Base-by-base conservation (phyloP, 2,113 vertebrate genomes). In the Chrysochloris asiatica region DNA sequence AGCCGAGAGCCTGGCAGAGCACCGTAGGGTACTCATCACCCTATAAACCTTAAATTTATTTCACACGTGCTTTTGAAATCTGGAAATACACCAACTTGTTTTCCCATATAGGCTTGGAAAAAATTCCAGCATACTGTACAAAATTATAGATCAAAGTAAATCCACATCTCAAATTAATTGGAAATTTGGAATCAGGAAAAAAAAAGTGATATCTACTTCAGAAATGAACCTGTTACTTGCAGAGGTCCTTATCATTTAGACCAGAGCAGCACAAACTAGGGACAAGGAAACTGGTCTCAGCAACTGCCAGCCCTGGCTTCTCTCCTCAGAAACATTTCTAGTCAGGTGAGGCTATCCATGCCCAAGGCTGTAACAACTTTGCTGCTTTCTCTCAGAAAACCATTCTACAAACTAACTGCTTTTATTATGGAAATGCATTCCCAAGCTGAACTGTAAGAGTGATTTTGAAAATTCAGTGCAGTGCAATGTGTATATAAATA, bases 381-480 rank as follows among this genome's bases (percentile, higher is more conserved):
- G 52, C 33, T 75, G 63, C 45, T 21, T 89, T 92, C 75, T 73
- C 21, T 47, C 22, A 73, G 86, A 92, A 91, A 92, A 85, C 2
- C 21, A 50, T 92, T 93, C 65, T 75, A 87, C 56, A 85, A 89
- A 76, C 41, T 90, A 94, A 93, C 86, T 95, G 54, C 83, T 89
- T 96, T 88, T 89, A 78, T 94, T 92, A 85, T 95, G 84, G 78
- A 95, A 90, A 71, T 89, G 10, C 84, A 89, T 88, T 93, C 86
- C 28, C 12, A 13, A 83, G 47, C 71, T 61, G 54, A 95, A 93
- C 52, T 54, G 72, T 61, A 84, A 79, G 81, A 73, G 61, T 94
- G 65, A 86, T 89, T 90, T 94, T 95, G 83, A 94, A 93, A 93
- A 79, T 85, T 92, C 86, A 75, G 7, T 41, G 48, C 30, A 1